Conservation (phyloP, 2,113 vertebrate species). For the Ivindomyrus marchei region DNA sequence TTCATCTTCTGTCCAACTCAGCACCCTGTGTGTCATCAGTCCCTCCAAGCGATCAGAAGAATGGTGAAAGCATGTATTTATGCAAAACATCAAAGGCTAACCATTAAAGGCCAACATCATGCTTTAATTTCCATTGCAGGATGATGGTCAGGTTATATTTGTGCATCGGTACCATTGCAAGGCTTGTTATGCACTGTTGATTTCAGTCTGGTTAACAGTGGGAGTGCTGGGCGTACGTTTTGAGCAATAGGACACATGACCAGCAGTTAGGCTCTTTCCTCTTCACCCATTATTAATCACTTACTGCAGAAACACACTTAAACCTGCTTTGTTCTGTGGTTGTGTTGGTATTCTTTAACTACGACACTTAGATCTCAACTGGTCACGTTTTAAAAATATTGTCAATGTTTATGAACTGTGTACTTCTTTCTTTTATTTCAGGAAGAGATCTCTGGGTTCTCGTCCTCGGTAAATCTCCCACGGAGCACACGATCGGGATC, state of each 20-base stretch:
- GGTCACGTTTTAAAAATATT: background rate
- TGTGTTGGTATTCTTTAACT: background rate
- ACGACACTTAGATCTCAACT: too few species aligned
- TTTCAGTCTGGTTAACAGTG: background rate
- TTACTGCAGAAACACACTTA: constrained; percentile 13
- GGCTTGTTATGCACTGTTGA: background rate
- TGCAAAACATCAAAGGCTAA: background rate
- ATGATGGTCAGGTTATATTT: background rate
- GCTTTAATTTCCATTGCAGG: background rate
- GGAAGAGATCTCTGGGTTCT: constrained; percentile 82
- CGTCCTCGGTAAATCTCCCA: constrained; percentile 69
- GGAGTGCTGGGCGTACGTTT: background rate
- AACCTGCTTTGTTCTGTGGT: constrained; percentile 6
- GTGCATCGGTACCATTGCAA: background rate
- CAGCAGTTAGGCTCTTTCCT: background rate
- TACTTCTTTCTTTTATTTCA: constrained; percentile 41
- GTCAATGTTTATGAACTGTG: background rate
- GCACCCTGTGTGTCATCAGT: background rate
- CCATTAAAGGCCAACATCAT: background rate
- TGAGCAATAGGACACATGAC: background rate
- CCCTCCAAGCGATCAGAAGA: background rate
- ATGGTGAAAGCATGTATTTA: background rate
- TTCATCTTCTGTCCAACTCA: background rate
- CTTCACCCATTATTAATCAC: background rate
- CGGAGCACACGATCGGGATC: constrained; percentile 69